Evolutionary conservation across 1,140 invertebrate species (phyloP), one percentile per base, ranked within the genome.

Genomic region (Samia ricini): DNA sequence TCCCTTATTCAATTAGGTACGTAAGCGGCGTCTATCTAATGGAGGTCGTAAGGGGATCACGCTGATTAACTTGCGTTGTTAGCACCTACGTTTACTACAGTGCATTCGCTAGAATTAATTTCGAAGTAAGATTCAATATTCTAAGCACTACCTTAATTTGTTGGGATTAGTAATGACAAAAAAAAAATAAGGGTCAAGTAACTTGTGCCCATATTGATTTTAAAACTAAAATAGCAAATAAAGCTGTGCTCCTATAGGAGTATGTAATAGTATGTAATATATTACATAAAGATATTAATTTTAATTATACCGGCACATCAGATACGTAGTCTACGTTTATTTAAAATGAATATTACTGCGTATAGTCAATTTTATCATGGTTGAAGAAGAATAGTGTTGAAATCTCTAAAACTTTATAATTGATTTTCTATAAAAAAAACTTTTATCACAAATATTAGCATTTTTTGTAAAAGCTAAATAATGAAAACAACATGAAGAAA

Each of bases 1-100:
- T 76, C 83, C 83, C 79, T 82, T 76, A 81, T 82, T 85, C 77
- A 81, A 85, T 85, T 85, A 85, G 76, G 74, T 72, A 66, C 70
- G 71, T 81, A 73, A 76, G 72, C 72, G 69, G 66, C 77, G 72
- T 80, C 75, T 80, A 75, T 75, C 73, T 83, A 83, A 83, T 81
- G 76, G 76, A 77, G 77, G 74, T 81, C 77, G 79, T 81, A 81
- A 75, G 73, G 76, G 80, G 83, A 79, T 83, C 77, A 68, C 60
- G 60, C 77, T 83, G 83, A 85, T 85, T 83, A 85, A 83, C 76
- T 83, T 71, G 67, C 69, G 72, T 72, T 79, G 77, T 76, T 80
- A 81, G 63, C 76, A 76, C 76, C 74, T 76, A 75, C 33, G 12
- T 42, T 42, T 69, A 74, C 68, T 68, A 72, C 63, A 64, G 50